phyloP scores from a whole-genome alignment of 35 echinoderm and acorn worm genomes.

The Amphiura filiformis region DNA sequence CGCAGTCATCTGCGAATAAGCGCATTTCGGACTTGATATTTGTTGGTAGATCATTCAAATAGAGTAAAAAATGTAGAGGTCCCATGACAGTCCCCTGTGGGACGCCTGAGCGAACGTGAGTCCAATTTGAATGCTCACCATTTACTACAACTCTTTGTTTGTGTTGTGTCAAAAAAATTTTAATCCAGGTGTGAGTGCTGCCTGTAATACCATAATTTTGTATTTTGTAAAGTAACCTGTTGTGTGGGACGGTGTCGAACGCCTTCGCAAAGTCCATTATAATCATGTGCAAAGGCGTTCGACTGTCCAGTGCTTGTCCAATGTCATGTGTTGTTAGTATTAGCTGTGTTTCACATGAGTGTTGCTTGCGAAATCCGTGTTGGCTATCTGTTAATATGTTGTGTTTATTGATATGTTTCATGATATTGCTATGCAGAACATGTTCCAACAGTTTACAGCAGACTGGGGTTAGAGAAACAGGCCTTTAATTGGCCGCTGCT shows the following conservation, averaged over 20 bases:
- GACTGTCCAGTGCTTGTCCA: neutral
- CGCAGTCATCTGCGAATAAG: constrained; percentile 19
- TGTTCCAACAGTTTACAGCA: too few species aligned
- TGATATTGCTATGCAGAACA: neutral
- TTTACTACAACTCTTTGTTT: constrained; percentile 34
- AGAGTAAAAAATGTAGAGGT: neutral
- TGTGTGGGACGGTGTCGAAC: constrained; percentile 33
- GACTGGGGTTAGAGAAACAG: neutral
- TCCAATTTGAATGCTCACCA: constrained; percentile 16
- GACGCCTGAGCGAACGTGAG: constrained; percentile 3
- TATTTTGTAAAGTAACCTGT: constrained; percentile 10
- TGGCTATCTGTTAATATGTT: neutral
- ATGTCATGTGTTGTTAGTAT: constrained; percentile 26
- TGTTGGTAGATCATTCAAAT: constrained; percentile 18
- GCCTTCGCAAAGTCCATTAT: constrained; percentile 23
- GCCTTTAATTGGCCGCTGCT: neutral
- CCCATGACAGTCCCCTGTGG: constrained; percentile 17
- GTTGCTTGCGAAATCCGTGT: neutral
- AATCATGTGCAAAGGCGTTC: constrained; percentile 1
- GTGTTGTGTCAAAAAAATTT: constrained; percentile 13
- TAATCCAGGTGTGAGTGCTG: constrained; percentile 42
- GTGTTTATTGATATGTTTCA: neutral
- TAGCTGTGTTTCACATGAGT: constrained; percentile 39
- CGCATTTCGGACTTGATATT: too few species aligned
- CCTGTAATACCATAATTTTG: constrained; percentile 18